phyloP scores from a whole-genome alignment of 2,113 vertebrate genomes.

The Euleptes europaea region DNA sequence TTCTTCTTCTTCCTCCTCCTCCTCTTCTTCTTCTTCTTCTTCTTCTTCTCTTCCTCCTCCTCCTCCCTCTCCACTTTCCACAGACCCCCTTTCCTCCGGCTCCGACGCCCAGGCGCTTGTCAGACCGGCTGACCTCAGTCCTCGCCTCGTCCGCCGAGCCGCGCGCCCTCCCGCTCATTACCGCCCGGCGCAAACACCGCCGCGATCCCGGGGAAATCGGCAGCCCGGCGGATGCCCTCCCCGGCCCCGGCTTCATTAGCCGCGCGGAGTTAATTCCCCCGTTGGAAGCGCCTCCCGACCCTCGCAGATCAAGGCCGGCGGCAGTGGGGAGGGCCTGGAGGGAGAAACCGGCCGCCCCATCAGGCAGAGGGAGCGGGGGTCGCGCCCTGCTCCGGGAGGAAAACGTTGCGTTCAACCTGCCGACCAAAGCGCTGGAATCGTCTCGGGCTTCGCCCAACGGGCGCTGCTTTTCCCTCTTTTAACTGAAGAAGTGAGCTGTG shows the following conservation, averaged over 20 bases:
- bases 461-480: too few relatives aligned
- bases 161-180: background rate
- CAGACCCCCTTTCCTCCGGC: background rate
- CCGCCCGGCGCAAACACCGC: background rate
- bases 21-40: background rate
- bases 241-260: background rate
- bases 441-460: background rate
- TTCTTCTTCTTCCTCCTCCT: too few relatives aligned
- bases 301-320: background rate
- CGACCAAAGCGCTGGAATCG: fast-evolving
- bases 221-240: background rate
- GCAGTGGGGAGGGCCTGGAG: background rate
- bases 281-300: background rate
- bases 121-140: background rate
- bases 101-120: background rate
- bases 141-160: background rate
- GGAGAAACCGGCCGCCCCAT: background rate
- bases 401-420: fast-evolving
- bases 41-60: too few relatives aligned
- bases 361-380: fast-evolving
- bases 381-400: too few relatives aligned
- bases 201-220: background rate
- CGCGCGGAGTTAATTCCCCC: background rate
- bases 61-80: background rate
- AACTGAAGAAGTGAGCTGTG: too few relatives aligned